Conservation (phyloP, 2,888 invertebrate species). For the Temnothorax ravouxi region DNA sequence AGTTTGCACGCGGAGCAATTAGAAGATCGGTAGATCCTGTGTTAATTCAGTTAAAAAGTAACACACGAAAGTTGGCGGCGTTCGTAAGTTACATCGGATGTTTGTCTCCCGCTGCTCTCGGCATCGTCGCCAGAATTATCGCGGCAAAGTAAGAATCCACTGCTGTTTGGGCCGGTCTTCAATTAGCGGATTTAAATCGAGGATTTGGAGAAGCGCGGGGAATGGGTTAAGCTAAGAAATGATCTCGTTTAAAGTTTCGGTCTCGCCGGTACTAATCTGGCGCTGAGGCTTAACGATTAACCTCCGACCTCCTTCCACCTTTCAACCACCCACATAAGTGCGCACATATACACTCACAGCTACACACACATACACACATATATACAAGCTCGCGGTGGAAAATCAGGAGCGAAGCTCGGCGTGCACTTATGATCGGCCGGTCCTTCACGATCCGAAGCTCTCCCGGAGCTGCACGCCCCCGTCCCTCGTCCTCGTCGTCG, state of each 20-base stretch:
- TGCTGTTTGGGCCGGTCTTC: conserved; percentile 67
- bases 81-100: conserved; percentile 38
- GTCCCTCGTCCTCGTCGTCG: conserved; percentile 31
- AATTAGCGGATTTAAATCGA: conserved; percentile 75
- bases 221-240: conserved; percentile 72
- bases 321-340: conserved; percentile 43
- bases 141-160: conserved; percentile 57
- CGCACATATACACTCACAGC: background rate
- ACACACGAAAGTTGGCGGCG: conserved; percentile 20
- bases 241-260: conserved; percentile 75
- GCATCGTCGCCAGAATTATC: conserved; percentile 64
- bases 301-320: conserved; percentile 55
- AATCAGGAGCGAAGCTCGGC: conserved; percentile 45
- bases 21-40: background rate
- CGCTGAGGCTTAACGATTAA: conserved; percentile 67
- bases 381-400: conserved; percentile 21
- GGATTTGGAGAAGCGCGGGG: conserved; percentile 61
- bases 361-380: background rate
- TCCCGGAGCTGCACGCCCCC: conserved; percentile 16
- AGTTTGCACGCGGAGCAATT: conserved; percentile 19
- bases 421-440: conserved; percentile 53
- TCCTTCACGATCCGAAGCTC: conserved; percentile 52
- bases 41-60: conserved; percentile 50
- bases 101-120: conserved; percentile 25
- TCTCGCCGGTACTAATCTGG: conserved; percentile 68